phyloP scores from a whole-genome alignment of 2,888 invertebrate genomes.

The Patella caerulea region DNA sequence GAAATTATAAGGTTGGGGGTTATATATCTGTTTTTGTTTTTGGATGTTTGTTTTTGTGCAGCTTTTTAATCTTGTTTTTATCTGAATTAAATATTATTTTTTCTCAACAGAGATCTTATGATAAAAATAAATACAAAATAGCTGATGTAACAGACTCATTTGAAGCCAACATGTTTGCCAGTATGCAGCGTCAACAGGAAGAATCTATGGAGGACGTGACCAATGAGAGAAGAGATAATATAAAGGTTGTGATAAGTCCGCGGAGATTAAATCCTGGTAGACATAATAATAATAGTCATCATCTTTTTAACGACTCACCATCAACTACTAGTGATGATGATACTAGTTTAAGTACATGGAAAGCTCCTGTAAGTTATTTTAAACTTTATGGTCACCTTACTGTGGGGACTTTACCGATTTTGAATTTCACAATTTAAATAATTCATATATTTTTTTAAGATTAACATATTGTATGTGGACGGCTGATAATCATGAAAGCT shows the following conservation, averaged over 20 bases:
- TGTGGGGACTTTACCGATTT: background rate
- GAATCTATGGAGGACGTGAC: constrained; percentile 42
- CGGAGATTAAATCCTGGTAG: constrained; percentile 13
- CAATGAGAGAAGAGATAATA: constrained; percentile 4
- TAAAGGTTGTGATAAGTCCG: constrained; percentile 22
- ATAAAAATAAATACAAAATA: constrained; percentile 48
- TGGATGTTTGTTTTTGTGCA: no score
- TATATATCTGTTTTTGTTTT: no score
- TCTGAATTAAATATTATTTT: background rate
- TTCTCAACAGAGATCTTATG: constrained; percentile 56
- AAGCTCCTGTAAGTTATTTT: constrained; percentile 54
- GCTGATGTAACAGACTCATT: constrained; percentile 65
- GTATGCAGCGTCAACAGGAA: constrained; percentile 62
- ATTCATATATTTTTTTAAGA: no score
- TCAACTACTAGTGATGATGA: constrained; percentile 64
- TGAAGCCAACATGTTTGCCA: constrained; percentile 66
- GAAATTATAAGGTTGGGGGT: no score
- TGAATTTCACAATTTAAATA: background rate
- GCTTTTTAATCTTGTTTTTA: no score
- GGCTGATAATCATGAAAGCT: no score
- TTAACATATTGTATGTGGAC: no score
- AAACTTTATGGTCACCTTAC: background rate
- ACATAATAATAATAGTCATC: constrained; percentile 14
- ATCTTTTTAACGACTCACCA: constrained; percentile 55
- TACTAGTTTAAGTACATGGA: constrained; percentile 64